Conservation (phyloP, 2,888 invertebrate species). For the Acronicta aceris region DNA sequence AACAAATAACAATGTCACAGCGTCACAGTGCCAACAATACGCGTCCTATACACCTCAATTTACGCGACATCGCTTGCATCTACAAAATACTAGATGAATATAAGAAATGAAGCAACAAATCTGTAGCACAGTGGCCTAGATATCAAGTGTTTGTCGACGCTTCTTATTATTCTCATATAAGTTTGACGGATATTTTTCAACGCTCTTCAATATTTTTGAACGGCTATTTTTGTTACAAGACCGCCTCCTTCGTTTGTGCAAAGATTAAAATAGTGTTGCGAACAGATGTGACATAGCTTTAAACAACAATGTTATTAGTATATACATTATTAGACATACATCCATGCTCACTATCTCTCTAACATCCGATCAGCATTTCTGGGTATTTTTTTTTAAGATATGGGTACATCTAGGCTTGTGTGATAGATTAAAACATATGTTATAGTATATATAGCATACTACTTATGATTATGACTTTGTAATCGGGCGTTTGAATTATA, state of each 20-base stretch:
- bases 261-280: slow-evolving; percentile 62
- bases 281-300: slow-evolving; percentile 42
- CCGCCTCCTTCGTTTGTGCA: slow-evolving; percentile 74
- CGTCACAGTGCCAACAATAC: slow-evolving; percentile 28
- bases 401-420: no score
- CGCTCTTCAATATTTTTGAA: slow-evolving; percentile 85
- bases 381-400: no score
- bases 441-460: no score
- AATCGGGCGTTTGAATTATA: no score
- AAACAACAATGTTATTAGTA: no score
- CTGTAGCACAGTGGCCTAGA: slow-evolving; percentile 66
- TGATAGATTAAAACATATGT: no score
- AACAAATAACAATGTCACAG: slow-evolving; percentile 11
- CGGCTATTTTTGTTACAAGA: slow-evolving; percentile 80
- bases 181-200: slow-evolving; percentile 87
- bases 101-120: slow-evolving; percentile 56
- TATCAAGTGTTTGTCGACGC: slow-evolving; percentile 79
- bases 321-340: no score
- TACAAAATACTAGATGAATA: slow-evolving; percentile 21
- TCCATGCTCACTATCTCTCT: no score
- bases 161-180: slow-evolving; percentile 79
- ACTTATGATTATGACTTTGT: no score
- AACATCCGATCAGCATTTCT: no score
- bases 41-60: slow-evolving; percentile 11
- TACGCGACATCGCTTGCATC: slow-evolving; percentile 24